Conservation (phyloP, 2,888 invertebrate species). For the Parthenolecanium corni region DNA sequence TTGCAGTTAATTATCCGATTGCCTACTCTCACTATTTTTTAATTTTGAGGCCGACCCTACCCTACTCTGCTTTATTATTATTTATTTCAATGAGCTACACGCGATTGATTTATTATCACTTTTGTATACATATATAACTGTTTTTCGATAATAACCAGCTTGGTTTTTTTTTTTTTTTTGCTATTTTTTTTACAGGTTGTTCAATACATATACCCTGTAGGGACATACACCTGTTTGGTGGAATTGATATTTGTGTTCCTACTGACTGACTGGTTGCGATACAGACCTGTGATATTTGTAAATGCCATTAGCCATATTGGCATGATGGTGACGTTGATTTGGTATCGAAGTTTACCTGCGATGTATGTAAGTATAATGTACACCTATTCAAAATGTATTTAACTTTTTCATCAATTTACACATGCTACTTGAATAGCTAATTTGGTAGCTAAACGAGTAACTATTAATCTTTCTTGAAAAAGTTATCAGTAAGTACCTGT, state of each 20-base stretch:
- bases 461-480: no score
- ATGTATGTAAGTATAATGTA: constrained; percentile 24
- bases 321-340: constrained; percentile 25
- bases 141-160: no score
- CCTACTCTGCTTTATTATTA: no score
- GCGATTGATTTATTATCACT: no score
- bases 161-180: not conserved
- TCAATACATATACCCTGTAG: constrained; percentile 70
- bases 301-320: constrained; percentile 45
- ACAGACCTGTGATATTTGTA: constrained; percentile 74
- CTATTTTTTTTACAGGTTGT: constrained; percentile 43
- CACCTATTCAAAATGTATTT: not conserved
- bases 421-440: no score
- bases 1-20: no score
- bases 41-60: not conserved
- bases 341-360: constrained; percentile 8
- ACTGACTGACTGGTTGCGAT: constrained; percentile 67
- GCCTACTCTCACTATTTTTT: no score
- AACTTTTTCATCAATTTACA: not conserved
- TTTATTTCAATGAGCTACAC: no score
- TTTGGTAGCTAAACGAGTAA: no score
- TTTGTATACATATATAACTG: no score
- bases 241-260: constrained; percentile 65
- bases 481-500: no score
- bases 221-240: constrained; percentile 70